These are phyloP conservation scores for Natator depressus DNA, from an alignment of 2,113 vertebrate genomes.

Conservation along the genomic window DNA sequence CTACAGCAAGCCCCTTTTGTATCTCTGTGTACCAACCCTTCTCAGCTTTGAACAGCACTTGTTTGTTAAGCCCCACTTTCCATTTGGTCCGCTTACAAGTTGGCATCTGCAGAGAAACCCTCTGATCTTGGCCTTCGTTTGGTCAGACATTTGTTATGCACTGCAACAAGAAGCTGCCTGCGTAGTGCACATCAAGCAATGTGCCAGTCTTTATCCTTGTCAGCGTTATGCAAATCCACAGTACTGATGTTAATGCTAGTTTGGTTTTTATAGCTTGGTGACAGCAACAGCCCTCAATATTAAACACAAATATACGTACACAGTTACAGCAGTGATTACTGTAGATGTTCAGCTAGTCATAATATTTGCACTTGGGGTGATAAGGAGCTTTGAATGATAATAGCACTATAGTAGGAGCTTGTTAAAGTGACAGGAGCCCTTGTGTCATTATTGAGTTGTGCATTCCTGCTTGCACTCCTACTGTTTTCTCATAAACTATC, in stretches of 20 bases:
- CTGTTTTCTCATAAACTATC: neutral
- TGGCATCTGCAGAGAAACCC: slow-evolving; percentile 29
- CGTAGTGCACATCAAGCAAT: neutral
- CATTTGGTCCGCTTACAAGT: neutral
- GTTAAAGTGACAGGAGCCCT: slow-evolving; percentile 61
- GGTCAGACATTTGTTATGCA: neutral
- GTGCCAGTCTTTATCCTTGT: slow-evolving; percentile 54
- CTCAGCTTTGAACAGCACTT: neutral
- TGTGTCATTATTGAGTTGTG: slow-evolving; percentile 23
- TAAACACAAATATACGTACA: slow-evolving; percentile 64
- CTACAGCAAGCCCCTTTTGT: neutral
- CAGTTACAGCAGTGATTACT: slow-evolving; percentile 61
- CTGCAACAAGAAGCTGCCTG: slow-evolving; percentile 2
- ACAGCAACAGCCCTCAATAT: slow-evolving; percentile 72
- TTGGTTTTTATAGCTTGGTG: slow-evolving; percentile 68
- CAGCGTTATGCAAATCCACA: slow-evolving; percentile 63
- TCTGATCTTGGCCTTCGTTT: neutral
- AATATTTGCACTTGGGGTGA: slow-evolving; percentile 62
- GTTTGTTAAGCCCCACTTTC: neutral
- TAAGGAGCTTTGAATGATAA: slow-evolving; percentile 63
- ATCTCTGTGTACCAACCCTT: neutral
- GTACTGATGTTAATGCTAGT: slow-evolving; percentile 51
- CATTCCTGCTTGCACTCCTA: neutral
- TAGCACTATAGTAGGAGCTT: slow-evolving; percentile 44
- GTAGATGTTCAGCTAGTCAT: slow-evolving; percentile 64